These are phyloP conservation scores for Pseudomugil gertrudae DNA, from an alignment of 2,797 vertebrate genomes.

Conservation along the genomic window DNA sequence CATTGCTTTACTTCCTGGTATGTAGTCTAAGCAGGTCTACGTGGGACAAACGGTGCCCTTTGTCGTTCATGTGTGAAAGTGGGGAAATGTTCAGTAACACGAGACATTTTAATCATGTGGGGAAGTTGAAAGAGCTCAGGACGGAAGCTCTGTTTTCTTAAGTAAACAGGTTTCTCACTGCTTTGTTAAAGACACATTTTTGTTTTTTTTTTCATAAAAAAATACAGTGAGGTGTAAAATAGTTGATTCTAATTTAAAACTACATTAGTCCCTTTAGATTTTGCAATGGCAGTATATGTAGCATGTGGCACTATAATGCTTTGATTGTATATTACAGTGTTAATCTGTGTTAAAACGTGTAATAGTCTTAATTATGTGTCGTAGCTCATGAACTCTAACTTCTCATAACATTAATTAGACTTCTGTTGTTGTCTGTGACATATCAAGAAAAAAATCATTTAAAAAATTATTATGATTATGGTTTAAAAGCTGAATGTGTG, in stretches of 20 bases:
- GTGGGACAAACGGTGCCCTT: neutral
- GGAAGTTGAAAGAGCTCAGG: neutral
- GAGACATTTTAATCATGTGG: neutral
- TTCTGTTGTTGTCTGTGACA: neutral
- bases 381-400: too few relatives aligned
- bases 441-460: neutral
- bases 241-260: neutral
- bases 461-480: neutral
- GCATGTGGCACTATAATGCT: neutral
- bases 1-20: constrained; percentile 20
- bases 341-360: neutral
- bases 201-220: neutral
- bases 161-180: neutral
- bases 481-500: neutral
- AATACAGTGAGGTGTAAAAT: neutral
- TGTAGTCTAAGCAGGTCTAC: constrained; percentile 17
- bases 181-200: neutral
- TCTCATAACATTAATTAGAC: neutral
- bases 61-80: constrained; percentile 38
- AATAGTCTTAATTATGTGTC: neutral
- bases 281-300: neutral
- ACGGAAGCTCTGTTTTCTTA: neutral
- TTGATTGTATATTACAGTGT: neutral
- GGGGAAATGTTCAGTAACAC: constrained; percentile 14
- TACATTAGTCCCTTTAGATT: neutral